Evolutionary conservation across 2,888 invertebrate species (phyloP), one percentile per base, ranked within the genome.

Genomic region (Pelosia muscerda): DNA sequence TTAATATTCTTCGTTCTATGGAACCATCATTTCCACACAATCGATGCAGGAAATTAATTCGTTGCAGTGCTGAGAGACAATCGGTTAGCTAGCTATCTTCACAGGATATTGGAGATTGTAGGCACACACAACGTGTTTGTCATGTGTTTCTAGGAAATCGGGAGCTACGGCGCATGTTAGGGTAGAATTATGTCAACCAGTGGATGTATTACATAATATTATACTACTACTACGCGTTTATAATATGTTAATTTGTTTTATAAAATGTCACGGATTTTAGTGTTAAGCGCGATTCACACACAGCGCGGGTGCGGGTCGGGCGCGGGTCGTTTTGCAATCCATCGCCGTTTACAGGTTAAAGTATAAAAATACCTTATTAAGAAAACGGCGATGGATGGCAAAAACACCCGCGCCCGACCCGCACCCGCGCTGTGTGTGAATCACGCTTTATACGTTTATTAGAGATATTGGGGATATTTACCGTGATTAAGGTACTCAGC

Each of bases 1-100:
- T 19, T 26, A 73, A 69, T 79, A 28, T 69, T 62, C 42, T 60
- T 66, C 63, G 64, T 65, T 60, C 68, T 70, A 55, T 49, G 57
- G 70, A 58, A 61, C 71, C 65, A 66, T 62, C 56, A 66, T 69
- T 67, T 66, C 58, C 26, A 54, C 55, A 13, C 26, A 59, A 66
- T 68, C n/a, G 53, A 69, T 53, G 34, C 26, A 61, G 68, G 66
- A 72, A 65, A 64, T 66, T 54, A 57, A 61, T 67, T 68, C 60
- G 57, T 68, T 58, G 56, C 15, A 26, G 10, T 28, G 26, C 38
- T 38, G 26, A 57, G 6, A 56, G 31, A 28, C 34, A 26, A 67
- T 34, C 49, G 58, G 23, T n/a, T 26, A 22, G 9, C 31, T 13
- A 31, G 1, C 31, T 31, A 31, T 23, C 15, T 54, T 22, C 25